Evolutionary conservation across 1,140 invertebrate species (phyloP), one percentile per base, ranked within the genome.

Genomic region (Hesperophylax magnus): DNA sequence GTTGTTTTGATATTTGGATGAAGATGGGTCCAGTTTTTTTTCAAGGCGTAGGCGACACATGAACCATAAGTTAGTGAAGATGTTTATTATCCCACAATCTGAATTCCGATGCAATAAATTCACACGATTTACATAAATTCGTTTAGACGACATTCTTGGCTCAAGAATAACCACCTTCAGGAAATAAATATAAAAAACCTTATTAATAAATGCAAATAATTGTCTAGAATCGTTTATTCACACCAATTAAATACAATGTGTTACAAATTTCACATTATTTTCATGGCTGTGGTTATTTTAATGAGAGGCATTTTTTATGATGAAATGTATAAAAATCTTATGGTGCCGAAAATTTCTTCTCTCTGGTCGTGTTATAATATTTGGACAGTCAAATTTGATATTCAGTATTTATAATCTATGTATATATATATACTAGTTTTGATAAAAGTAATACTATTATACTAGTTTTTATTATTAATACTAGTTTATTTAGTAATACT

Each of bases 101-200:
- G 53, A 72, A 72, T 54, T 31, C 20, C 20, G 69, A 27, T 72
- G 69, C 52, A 53, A 72, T 72, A 72, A 72, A 72, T 72, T 72
- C 52, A 72, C 39, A 72, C 54, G 24, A 72, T 56, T 72, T 72
- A 54, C 69, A 72, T 72, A 54, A 56, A 72, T 56, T 72, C 11
- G 22, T 54, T 72, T 72, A 52, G 69, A 56, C 22, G 27, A 72
- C 69, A 72, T 72, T 72, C 69, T 54, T 54, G 52, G 5, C 39
- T 22, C 11, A 72, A 72, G 39, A 53, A 52, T 8, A 71, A 72
- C 52, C 69, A 72, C 20, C 69, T 72, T 27, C 20, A 27, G 63
- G 14, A 67, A 27, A 47, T 47, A 47, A 47, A 47, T 8, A 47
- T 14, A 39, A 47, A 34, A 47, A 47, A 47, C 8, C 39, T 47